Evolutionary conservation across 2,113 vertebrate species (phyloP).

Genomic region (Bolborhynchus lineola): DNA sequence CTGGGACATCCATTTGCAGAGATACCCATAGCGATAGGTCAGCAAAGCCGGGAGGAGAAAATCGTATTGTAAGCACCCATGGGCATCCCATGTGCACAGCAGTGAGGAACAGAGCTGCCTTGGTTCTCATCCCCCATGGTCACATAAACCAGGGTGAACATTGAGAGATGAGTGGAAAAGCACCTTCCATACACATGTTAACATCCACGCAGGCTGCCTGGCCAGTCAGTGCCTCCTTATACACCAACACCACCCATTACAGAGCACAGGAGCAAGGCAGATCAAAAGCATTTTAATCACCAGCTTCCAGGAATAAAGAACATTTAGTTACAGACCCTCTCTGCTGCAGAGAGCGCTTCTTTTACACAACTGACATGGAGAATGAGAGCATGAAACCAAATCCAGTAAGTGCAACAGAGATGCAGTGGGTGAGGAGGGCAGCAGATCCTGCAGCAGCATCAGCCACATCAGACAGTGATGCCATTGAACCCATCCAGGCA

Average conservation of each 20-base stretch:
- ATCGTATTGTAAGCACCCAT: accelerated
- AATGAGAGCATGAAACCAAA: neutral
- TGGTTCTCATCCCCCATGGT: neutral
- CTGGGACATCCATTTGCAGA: neutral
- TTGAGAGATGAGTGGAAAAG: accelerated
- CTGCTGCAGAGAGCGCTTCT: neutral
- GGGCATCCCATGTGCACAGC: neutral
- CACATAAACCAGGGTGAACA: neutral
- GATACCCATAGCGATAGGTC: neutral
- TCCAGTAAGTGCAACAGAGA: accelerated
- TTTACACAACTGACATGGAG: neutral
- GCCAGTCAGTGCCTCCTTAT: neutral
- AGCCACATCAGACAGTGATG: accelerated
- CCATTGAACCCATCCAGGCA: accelerated
- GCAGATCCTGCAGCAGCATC: neutral
- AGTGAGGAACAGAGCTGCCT: neutral
- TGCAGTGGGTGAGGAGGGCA: neutral
- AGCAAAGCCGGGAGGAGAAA: neutral
- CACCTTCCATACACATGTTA: neutral
- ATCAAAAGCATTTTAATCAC: neutral
- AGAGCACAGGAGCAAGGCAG: neutral
- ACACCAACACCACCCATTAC: accelerated
- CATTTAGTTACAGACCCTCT: neutral
- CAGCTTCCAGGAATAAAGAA: neutral
- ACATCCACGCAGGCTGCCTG: neutral